Evolutionary conservation across 2,797 vertebrate species (phyloP), one percentile per base, ranked within the genome.

Genomic region (Coreius guichenoti): DNA sequence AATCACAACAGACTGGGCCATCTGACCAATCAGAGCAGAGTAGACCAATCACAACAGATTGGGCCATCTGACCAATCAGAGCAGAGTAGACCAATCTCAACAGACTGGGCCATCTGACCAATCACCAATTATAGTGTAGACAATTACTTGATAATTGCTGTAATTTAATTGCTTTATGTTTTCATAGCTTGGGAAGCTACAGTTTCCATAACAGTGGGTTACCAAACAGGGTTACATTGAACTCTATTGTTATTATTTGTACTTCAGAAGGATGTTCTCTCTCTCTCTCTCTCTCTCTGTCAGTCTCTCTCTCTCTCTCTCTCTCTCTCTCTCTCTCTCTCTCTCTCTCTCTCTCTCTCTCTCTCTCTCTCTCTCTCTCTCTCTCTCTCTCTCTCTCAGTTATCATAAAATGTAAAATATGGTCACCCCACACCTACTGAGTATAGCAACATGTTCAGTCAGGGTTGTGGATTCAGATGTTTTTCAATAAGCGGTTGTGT

Each of bases 391-490:
- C 12, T 73, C 19, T 54, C 49, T 33, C 19, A 58, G 58, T 26
- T 43, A 61, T 39, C 23, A 61, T 78, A 43, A 78, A 61, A 78
- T 16, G 7, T 61, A 11, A 26, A 79, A 39, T 45, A 29, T 16
- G 56, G 0, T 29, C 43, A 16, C 47, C 9, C 29, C 45, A 36
- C 29, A 54, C 73, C 19, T 54, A n/a, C 75, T 26, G 75, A 45
- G 58, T 23, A 39, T 19, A 83, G 23, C 17, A 56, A 75, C 82
- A 31, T 72, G 74, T 39, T 61, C 23, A 61, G 26, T 61, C 85
- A 45, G n/a, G 81, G 77, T 67, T 26, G 23, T 54, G 68, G 75
- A 86, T 61, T 80, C 67, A 69, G 86, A 76, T 67, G 67, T 65
- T 75, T 84, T 78, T 73, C 80, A 82, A 63, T 76, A 72, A 68